Evolutionary conservation across 2,113 vertebrate genomes (phyloP).

Genomic region (Pycnonotus jocosus): DNA sequence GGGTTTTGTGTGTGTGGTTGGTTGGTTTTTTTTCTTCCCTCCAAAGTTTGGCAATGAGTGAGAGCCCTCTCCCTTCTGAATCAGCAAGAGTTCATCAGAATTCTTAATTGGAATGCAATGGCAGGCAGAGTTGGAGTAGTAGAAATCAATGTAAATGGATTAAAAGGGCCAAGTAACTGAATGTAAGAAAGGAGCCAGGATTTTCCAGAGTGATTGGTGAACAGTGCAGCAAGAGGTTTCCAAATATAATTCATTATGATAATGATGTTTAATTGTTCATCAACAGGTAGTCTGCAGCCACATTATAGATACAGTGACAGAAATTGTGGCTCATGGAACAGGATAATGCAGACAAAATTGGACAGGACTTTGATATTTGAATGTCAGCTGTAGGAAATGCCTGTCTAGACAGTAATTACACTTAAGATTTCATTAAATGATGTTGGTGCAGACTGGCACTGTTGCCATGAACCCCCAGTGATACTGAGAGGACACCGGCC

Average conservation of each 20-base stretch:
- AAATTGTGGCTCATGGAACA: not conserved
- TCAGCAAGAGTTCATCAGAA: slow-evolving; percentile 57
- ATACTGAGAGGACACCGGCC: not conserved
- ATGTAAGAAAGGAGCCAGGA: slow-evolving; percentile 5
- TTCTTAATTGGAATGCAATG: slow-evolving; percentile 51
- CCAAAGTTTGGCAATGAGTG: not conserved
- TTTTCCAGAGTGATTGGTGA: slow-evolving; percentile 39
- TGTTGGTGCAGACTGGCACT: not conserved
- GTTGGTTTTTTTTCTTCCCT: not conserved
- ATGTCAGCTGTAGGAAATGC: not conserved
- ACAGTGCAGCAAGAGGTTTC: not conserved
- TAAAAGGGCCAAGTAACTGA: slow-evolving; percentile 25
- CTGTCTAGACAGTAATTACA: not conserved
- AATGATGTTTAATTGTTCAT: not conserved
- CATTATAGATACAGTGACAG: not conserved
- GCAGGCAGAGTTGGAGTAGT: slow-evolving; percentile 34
- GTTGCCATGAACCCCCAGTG: not conserved
- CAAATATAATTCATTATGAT: not conserved
- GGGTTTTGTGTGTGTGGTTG: not conserved
- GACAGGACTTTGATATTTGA: not conserved
- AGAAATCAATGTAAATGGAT: slow-evolving; percentile 66
- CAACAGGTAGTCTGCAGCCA: not conserved
- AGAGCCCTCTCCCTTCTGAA: slow-evolving; percentile 42
- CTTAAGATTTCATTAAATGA: not conserved
- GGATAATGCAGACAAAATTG: not conserved